Evolutionary conservation across 2,113 vertebrate species (phyloP).

Genomic region (human): DNA sequence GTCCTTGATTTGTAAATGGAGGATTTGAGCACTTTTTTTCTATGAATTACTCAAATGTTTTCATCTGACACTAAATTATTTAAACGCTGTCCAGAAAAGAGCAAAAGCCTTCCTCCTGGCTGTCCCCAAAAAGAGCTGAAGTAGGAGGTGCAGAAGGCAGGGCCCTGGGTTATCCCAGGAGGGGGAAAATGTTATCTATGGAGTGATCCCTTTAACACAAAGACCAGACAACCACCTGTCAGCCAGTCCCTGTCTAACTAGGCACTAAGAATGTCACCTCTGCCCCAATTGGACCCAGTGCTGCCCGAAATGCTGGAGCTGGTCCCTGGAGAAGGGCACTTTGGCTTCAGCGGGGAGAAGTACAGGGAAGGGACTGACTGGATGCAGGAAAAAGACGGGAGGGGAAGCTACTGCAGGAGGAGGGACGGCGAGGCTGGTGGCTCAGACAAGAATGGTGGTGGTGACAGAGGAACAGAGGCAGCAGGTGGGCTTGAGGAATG

Average conservation of each 20-base stretch:
- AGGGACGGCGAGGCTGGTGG: neutral
- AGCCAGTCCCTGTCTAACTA: neutral
- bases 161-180: neutral
- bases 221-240: neutral
- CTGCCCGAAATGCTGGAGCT: neutral
- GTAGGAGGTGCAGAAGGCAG: neutral
- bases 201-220: neutral
- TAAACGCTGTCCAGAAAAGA: slow-evolving; percentile 3
- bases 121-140: neutral
- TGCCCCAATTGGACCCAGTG: neutral
- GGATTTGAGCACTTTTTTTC: neutral
- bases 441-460: neutral
- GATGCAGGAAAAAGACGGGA: neutral
- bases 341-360: neutral
- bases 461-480: neutral
- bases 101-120: slow-evolving; percentile 5
- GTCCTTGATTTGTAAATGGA: neutral
- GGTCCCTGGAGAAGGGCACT: neutral
- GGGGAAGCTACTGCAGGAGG: neutral
- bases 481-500: neutral
- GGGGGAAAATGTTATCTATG: neutral
- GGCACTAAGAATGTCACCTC: neutral
- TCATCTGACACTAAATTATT: slow-evolving; percentile 12
- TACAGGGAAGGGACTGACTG: neutral
- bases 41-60: slow-evolving; percentile 34